Evolutionary conservation across 2,888 invertebrate genomes (phyloP).

Genomic region (Steinernema carpocapsae): DNA sequence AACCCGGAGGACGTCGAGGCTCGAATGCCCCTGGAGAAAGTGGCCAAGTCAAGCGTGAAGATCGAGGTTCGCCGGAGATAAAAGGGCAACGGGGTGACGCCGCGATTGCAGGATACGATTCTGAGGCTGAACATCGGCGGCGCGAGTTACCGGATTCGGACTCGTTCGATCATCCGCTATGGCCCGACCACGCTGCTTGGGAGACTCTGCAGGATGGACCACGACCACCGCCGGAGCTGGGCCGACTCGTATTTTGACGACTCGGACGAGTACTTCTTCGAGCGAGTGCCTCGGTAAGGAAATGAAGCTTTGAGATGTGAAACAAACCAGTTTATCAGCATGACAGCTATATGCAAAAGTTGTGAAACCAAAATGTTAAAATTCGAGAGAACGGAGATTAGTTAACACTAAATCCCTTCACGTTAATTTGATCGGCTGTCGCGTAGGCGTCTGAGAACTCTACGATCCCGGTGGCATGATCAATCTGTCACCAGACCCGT

Average conservation of each 20-base stretch:
- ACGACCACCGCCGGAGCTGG: slow-evolving; percentile 65
- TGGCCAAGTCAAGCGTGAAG: slow-evolving; percentile 43
- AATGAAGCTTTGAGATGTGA: not conserved
- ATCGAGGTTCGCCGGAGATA: slow-evolving; percentile 40
- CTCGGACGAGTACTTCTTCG: slow-evolving; percentile 66
- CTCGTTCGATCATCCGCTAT: slow-evolving; percentile 62
- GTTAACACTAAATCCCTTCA: no score
- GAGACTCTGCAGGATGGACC: slow-evolving; percentile 61
- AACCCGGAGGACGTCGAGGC: slow-evolving; percentile 56
- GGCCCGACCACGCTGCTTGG: slow-evolving; percentile 62
- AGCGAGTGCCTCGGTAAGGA: slow-evolving; percentile 61
- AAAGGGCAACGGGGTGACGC: not conserved
- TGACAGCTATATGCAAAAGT: no score
- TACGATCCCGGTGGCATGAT: no score
- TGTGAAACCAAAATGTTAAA: no score
- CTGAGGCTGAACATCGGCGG: slow-evolving; percentile 67
- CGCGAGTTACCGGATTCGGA: slow-evolving; percentile 63
- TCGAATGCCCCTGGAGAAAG: slow-evolving; percentile 54
- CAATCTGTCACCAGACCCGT: no score
- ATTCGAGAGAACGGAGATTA: no score
- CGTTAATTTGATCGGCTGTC: no score
- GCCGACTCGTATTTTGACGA: slow-evolving; percentile 67
- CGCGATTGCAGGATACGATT: slow-evolving; percentile 57
- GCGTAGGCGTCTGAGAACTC: no score
- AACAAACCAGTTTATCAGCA: no score